Base-by-base conservation (phyloP, 2,888 invertebrate species). In the Phyllotreta cruciferae region DNA sequence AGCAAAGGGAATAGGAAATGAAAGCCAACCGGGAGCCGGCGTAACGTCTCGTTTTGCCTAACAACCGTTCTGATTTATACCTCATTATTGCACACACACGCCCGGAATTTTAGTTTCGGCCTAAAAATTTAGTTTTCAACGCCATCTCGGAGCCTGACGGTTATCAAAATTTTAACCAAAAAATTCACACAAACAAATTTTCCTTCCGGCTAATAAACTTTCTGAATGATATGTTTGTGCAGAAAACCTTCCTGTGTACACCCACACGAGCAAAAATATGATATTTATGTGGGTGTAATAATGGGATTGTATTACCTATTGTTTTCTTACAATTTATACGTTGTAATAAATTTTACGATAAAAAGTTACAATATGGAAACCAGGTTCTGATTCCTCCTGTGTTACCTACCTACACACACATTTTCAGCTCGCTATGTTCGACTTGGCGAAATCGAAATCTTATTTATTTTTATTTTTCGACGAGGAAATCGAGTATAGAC, bases 401-500 rank as follows among this genome's bases (percentile, higher is more conserved):
- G 7, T 24, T 38, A 38, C 13, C 10, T 36, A 52, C 52, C 60
- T 60, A 60, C 37, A 58, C 52, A 47, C 34, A 39, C 35, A 61
- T 55, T 56, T 50, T 38, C 52, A 34, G 37, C 38, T 52, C 38
- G 10, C 61, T 42, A 54, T 39, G 24, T 55, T 58, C 44, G 50
- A 45, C 55, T 10, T 38, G 47, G 53, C 36, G 45, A 55, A 56
- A 56, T 44, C 47, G 55, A 56, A 66, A 60, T 66, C 66, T 66
- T 63, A 66, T 66, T 66, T 63, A 66, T 66, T 66, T 66, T 66
- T 63, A 66, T 66, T 66, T 57, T 63, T 53, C 11, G 54, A 49
- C 47, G 35, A 55, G 42, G 56, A 63, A 63, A 63, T 66, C 39
- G 63, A 57, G 66, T 66, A 66, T 60, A 66, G 60, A 61, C 60